phyloP scores from a whole-genome alignment of 2,888 invertebrate genomes.

The Bugulina stolonifera region DNA sequence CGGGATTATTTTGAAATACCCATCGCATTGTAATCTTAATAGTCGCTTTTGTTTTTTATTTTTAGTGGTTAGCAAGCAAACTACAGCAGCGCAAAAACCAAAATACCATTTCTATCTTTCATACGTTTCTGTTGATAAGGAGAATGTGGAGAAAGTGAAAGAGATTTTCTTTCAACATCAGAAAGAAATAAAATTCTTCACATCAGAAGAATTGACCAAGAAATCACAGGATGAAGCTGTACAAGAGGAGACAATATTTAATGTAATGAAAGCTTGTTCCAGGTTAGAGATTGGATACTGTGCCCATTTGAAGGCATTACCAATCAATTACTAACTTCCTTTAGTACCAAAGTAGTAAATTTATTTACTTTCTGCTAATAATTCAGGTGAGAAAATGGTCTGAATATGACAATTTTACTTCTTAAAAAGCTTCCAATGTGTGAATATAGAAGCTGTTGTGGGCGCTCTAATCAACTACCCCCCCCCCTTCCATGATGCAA shows the following conservation, averaged over 20 bases:
- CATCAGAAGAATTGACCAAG: slow-evolving; percentile 32
- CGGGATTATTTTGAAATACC: neutral
- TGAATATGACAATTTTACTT: too few relatives aligned
- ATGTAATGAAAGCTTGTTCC: slow-evolving; percentile 36
- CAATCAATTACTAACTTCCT: too few relatives aligned
- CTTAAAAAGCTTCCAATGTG: too few relatives aligned
- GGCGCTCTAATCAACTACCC: too few relatives aligned
- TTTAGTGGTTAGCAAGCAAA: neutral
- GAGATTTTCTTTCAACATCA: slow-evolving; percentile 30
- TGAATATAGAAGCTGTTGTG: too few relatives aligned
- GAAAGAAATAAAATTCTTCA: neutral
- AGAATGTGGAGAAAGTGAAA: slow-evolving; percentile 32
- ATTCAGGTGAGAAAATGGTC: too few relatives aligned
- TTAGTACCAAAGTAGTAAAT: too few relatives aligned
- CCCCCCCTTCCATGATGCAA: too few relatives aligned
- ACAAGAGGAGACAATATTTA: slow-evolving; percentile 36
- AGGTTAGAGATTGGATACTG: slow-evolving; percentile 33
- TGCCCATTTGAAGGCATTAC: neutral
- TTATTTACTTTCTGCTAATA: too few relatives aligned
- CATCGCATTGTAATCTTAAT: neutral
- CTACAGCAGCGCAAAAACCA: neutral
- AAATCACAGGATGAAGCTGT: slow-evolving; percentile 33
- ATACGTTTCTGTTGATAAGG: slow-evolving; percentile 33
- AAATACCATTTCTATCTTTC: slow-evolving; percentile 39
- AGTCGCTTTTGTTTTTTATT: neutral